Base-by-base conservation (phyloP, 1,140 invertebrate genomes). In the Apis laboriosa region DNA sequence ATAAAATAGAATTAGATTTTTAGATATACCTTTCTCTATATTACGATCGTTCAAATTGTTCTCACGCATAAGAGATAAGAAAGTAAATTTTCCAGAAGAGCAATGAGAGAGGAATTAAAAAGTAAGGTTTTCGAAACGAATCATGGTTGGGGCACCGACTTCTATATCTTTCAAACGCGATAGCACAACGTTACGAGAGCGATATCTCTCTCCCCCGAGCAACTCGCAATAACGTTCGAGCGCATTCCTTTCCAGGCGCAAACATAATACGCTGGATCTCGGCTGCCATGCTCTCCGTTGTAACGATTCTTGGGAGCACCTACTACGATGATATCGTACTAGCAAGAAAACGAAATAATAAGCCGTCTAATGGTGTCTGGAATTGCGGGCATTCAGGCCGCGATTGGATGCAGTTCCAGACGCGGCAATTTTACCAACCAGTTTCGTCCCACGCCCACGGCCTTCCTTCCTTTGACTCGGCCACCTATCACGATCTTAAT, bases 321-420 rank as follows among this genome's bases (percentile, higher is more conserved):
- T 28, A 73, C 64, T 61, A 77, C 56, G 67, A 71, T 82, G 88
- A 89, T 90, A 90, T 88, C 86, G 84, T 74, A 74, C 80, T 72
- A 74, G 82, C 74, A 53, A 85, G 86, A 90, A 92, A 92, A 88
- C 87, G 88, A 92, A 92, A 92, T 92, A 92, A 92, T 92, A 92
- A 92, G 90, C 89, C 89, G 84, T 73, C 78, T 88, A 92, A 90
- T 90, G 88, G 90, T 81, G 87, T 82, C 88, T 86, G 88, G 90
- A 91, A 93, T 92, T 84, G 91, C 88, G 80, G 85, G 91, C 91
- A 92, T 92, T 92, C 89, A 82, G 80, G 75, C 89, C 56, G 77
- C 91, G 88, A 92, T 93, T 92, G 92, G 90, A 92, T 90, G 87
- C 90, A 91, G 84, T 91, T 85, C 82, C 88, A 43, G 84, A 86